Evolutionary conservation across 2,113 vertebrate species (phyloP), one percentile per base, ranked within the genome.

Genomic region (Peromyscus polionotus): DNA sequence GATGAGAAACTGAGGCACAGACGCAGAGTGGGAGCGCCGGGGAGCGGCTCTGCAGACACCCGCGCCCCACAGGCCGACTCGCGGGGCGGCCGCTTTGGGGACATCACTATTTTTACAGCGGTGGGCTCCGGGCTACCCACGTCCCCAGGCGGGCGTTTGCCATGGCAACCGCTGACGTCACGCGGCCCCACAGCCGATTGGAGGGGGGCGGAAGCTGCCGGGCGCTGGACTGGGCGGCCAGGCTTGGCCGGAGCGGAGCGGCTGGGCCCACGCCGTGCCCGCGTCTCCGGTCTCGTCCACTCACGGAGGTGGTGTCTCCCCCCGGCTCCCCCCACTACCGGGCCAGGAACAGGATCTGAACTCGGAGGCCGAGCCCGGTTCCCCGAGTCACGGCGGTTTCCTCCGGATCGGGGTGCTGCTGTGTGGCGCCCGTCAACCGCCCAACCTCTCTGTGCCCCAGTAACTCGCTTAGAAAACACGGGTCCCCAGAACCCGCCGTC

Each of bases 101-200:
- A 98, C 92, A 59, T 12, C 5, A 81, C 96, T 97, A 96, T 96
- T 97, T 98, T 97, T 98, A 94, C 76, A 31, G 11, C 0, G 45
- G 90, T 96, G 98, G 97, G 96, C 76, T 93, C 70, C 8, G 17
- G 93, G 86, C 95, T 97, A 96, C 97, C 97, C 97, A 97, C 88
- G 24, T 92, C 90, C 96, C 83, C 36, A 88, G 57, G 54, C 95
- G 81, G 96, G 92, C 72, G 94, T 93, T 98, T 0, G 17, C 97
- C 96, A 98, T 98, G 97, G 98, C 97, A 98, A 98, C 98, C 76
- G 65, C 67, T 98, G 98, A 98, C 96, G 97, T 97, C 98, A 98
- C 22, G 97, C 11, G 94, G 96, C 93, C 11, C 95, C 94, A 59
- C 97, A 96, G 97, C 6, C 93, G 57, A 93, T 91, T 59, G 70